Base-by-base conservation (phyloP, 2,797 vertebrate genomes). In the Pteronotus mesoamericanus region DNA sequence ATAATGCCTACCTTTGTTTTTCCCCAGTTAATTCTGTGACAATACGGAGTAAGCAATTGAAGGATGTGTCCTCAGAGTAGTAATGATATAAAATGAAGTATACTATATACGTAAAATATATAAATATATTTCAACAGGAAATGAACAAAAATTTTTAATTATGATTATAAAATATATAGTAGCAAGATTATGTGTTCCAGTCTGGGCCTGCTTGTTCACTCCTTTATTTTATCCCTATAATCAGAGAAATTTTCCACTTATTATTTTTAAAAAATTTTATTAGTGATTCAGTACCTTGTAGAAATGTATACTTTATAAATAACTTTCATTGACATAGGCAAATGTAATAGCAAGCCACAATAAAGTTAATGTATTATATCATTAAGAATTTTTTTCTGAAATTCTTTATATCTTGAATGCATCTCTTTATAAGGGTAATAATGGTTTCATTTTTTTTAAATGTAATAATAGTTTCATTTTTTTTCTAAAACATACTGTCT, bases 371-470 rank as follows among this genome's bases (percentile, higher is more conserved):
- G 77, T 61, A 68, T 29, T 94, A 5, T 3, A 83, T 78, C 55
- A 87, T 37, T 74, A 68, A 53, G 24, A 71, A 51, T 46, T 57
- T 96, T 85, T 94, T 72, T 77, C 87, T 87, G 6, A 1, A 78
- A 59, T 90, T 48, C 4, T 80, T 92, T 29, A n/a, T 29, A 37
- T 32, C 0, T 96, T n/a, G 42, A 51, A 11, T 94, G 14, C 9
- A 89, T 94, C 79, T 89, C 97, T 51, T 96, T 94, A 14, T 86
- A 94, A 94, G 22, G n/a, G 22, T 51, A 93, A 34, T 55, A 51
- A 91, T 95, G n/a, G 69, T 79, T 97, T 97, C 87, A 87, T 71
- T 95, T 94, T n/a, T n/a, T n/a, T n/a, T n/a, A n/a, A n/a, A n/a
- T n/a, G 22, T 51, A 93, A 34, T 55, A 51, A 91, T 95, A n/a